phyloP scores from a whole-genome alignment of 2,888 invertebrate genomes.

The Erebia epiphron region DNA sequence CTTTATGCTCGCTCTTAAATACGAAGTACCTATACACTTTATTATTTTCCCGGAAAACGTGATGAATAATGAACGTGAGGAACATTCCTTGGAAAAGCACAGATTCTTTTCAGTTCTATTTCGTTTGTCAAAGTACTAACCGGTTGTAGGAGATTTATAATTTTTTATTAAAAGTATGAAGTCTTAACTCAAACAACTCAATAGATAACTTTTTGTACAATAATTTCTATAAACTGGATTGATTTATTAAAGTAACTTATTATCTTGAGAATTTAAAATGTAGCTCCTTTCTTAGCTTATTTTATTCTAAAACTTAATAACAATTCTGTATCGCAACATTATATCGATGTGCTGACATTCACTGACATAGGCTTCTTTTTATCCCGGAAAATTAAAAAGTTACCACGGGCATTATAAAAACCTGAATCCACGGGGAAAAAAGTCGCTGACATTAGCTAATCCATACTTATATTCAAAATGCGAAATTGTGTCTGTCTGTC shows the following conservation, averaged over 20 bases:
- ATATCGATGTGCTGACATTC: no score
- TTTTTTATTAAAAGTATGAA: slow-evolving; percentile 23
- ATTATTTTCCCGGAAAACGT: slow-evolving; percentile 15
- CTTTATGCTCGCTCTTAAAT: not conserved
- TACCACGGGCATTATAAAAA: no score
- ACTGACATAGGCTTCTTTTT: no score
- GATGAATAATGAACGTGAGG: slow-evolving; percentile 20
- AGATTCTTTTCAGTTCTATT: slow-evolving; percentile 17
- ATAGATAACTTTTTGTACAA: slow-evolving; percentile 17
- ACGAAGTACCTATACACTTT: not conserved
- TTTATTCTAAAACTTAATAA: no score
- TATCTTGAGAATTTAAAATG: slow-evolving; percentile 3
- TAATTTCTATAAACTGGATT: slow-evolving; percentile 11
- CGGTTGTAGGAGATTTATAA: slow-evolving; percentile 23
- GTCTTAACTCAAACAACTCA: slow-evolving; percentile 21
- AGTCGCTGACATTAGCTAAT: no score
- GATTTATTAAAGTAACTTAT: slow-evolving; percentile 8
- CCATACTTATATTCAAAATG: no score
- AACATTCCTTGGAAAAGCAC: slow-evolving; percentile 18
- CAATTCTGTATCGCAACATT: no score
- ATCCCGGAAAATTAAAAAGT: no score
- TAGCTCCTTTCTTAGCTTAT: no score
- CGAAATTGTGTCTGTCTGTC: no score
- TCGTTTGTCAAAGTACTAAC: slow-evolving; percentile 18
- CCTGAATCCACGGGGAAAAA: no score